Base-by-base conservation (phyloP, 2,888 invertebrate genomes). In the Pheosia tremula region DNA sequence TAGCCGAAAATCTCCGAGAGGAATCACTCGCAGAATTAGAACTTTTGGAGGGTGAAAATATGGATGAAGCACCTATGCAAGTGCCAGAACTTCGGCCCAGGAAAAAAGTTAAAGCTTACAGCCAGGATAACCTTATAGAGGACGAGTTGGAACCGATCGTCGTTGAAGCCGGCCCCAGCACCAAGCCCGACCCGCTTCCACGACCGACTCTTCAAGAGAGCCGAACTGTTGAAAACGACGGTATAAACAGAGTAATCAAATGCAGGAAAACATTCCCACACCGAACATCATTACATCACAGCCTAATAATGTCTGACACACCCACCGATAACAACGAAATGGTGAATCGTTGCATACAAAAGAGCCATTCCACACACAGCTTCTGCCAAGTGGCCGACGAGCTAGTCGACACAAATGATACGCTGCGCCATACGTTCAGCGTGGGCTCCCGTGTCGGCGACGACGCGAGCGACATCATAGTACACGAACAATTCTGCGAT, bases 321-420 rank as follows among this genome's bases (percentile, higher is more conserved):
- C 68, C 76, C 0, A 61, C 72, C 0, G 80, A 85, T 57, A 84
- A 83, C 60, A 84, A 84, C 57, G 85, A 86, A 53, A 73, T 78
- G 7, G 78, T 80, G 0, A 82, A 81, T 58, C 79, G 80, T 2
- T 73, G 72, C 49, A 78, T 91, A 13, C 85, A 84, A 36, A 86
- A 83, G 47, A 87, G 88, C 57, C 83, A 82, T 5, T 89, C 89
- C 3, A 83, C 83, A 0, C 86, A 88, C 10, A 84, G 81, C 53
- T 86, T 90, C 49, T 67, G 69, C 24, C 76, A 75, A 4, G 60
- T 66, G 6, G 39, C 61, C 4, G 80, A 82, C 6, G 78, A 79
- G 4, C 63, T 63, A 5, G 58, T 53, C 2, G 78, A 82, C 0
- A 58, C 73, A 1, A 72, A 68, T 38, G 80, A 74, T 3, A 62